Percentiles rank a stretch among this genome's conserved stretches.
Evolutionary conservation across 2,113 vertebrate species (phyloP).

Genomic region (Leucopternis melanops): DNA sequence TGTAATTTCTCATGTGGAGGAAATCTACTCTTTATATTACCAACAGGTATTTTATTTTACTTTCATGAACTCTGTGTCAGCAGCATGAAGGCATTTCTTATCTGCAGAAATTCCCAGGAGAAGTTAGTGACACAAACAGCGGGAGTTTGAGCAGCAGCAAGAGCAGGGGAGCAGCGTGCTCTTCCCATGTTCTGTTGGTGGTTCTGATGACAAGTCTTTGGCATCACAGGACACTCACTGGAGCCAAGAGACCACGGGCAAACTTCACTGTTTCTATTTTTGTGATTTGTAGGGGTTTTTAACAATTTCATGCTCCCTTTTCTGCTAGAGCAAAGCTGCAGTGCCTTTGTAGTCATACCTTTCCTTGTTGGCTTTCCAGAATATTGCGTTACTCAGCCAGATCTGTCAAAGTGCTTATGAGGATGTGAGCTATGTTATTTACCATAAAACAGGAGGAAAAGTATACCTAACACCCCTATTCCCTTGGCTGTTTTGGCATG

Average conservation of each 20-base stretch:
- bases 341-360: background rate
- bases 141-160: background rate
- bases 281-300: background rate
- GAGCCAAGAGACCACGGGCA: constrained; percentile 26
- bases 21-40: background rate
- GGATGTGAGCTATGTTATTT: background rate
- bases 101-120: background rate
- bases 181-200: constrained; percentile 15
- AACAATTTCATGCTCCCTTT: background rate
- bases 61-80: background rate
- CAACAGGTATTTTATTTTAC: background rate
- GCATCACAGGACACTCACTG: background rate
- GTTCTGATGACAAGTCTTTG: constrained; percentile 41
- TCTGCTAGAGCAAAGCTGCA: background rate
- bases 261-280: background rate
- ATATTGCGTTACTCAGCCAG: background rate
- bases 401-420: background rate
- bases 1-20: background rate
- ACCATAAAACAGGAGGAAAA: background rate
- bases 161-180: background rate
- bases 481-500: background rate
- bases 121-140: background rate
- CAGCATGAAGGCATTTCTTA: background rate
- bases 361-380: background rate
- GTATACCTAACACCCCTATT: background rate